Conservation (phyloP, 2,113 vertebrate genomes). For the Agapornis roseicollis region DNA sequence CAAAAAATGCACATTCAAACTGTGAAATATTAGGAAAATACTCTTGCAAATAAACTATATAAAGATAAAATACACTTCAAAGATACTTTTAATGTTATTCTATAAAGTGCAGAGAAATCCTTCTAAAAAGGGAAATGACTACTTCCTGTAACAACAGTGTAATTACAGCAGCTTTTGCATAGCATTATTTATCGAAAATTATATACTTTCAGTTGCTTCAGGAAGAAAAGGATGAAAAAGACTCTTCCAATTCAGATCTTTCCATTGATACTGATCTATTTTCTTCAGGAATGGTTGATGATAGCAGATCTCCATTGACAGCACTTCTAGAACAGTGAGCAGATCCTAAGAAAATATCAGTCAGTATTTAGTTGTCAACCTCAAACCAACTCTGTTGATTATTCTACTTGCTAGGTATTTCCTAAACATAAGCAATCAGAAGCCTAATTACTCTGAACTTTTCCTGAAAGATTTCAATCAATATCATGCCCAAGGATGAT, state of each 20-base stretch:
- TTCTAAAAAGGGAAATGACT: slow-evolving; percentile 76
- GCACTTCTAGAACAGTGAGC: slow-evolving; percentile 76
- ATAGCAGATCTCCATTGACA: slow-evolving; percentile 80
- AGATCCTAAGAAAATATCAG: slow-evolving; percentile 70
- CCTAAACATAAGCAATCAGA: background rate
- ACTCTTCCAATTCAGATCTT: slow-evolving; percentile 73
- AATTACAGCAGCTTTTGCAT: slow-evolving; percentile 84
- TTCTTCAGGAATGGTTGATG: slow-evolving; percentile 80
- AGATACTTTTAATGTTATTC: slow-evolving; percentile 76
- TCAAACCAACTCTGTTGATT: background rate
- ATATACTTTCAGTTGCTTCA: slow-evolving; percentile 72
- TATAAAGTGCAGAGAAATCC: slow-evolving; percentile 88
- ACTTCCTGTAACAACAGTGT: slow-evolving; percentile 75
- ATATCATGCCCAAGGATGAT: background rate
- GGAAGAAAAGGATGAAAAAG: slow-evolving; percentile 70
- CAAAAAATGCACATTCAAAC: slow-evolving; percentile 76
- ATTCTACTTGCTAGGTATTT: background rate
- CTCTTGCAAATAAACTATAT: slow-evolving; percentile 83
- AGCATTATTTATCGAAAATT: slow-evolving; percentile 79
- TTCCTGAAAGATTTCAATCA: background rate
- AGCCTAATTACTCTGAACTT: background rate
- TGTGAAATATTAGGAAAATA: slow-evolving; percentile 85
- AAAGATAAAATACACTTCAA: slow-evolving; percentile 86
- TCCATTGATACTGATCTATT: slow-evolving; percentile 68
- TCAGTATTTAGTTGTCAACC: background rate